Evolutionary conservation across 1,140 invertebrate genomes (phyloP).

Genomic region (Ladona fulva): DNA sequence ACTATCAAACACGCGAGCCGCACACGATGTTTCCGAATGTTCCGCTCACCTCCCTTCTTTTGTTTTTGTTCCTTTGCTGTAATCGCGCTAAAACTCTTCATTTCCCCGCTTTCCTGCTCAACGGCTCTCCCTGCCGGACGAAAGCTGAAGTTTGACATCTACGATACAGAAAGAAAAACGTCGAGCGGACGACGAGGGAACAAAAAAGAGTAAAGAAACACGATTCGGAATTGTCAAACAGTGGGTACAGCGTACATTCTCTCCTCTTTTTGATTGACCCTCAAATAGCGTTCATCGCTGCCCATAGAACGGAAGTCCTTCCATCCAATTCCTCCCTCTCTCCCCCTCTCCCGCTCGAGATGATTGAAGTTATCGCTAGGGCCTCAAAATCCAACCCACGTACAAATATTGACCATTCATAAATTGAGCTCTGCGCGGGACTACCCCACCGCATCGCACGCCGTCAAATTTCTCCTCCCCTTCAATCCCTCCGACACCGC

Average conservation of each 20-base stretch:
- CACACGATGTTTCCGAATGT: too few species aligned
- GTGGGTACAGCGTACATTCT: background rate
- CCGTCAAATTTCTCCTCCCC: background rate
- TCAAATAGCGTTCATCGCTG: background rate
- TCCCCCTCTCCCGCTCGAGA: background rate
- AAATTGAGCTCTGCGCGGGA: background rate
- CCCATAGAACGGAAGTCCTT: background rate
- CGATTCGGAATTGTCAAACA: background rate
- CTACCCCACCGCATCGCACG: background rate
- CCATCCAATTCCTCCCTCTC: background rate
- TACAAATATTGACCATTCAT: conserved; percentile 7
- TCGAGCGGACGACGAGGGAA: too few species aligned
- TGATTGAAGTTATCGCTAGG: background rate
- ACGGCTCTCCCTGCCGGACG: too few species aligned
- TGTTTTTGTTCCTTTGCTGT: too few species aligned
- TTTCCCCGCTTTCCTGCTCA: too few species aligned
- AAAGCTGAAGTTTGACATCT: too few species aligned
- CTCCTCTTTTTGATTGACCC: background rate
- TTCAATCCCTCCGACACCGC: background rate
- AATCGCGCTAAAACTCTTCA: too few species aligned
- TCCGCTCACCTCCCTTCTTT: too few species aligned
- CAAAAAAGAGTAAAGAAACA: background rate
- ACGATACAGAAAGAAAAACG: too few species aligned
- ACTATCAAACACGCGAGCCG: too few species aligned
- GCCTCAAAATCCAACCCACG: background rate